Evolutionary conservation across 2,888 invertebrate genomes (phyloP).

Genomic region (Xestoiulus laeticollis): DNA sequence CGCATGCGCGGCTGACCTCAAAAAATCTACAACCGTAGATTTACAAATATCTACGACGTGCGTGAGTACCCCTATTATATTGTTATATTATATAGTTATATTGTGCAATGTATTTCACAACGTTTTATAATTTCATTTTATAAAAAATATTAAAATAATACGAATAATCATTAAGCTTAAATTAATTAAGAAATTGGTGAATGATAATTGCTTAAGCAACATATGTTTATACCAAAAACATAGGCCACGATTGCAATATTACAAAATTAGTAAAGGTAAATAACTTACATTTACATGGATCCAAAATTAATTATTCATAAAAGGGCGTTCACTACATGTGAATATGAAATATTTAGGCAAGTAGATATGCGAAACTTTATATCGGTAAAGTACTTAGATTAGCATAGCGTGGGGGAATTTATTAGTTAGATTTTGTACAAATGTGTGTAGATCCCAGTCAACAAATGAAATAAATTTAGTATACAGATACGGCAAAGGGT

Average conservation of each 20-base stretch:
- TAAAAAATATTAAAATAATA: too few species aligned
- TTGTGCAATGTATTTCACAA: too few species aligned
- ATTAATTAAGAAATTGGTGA: background rate
- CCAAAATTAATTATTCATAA: background rate
- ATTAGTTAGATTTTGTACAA: background rate
- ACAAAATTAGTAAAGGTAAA: background rate
- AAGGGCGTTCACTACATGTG: background rate
- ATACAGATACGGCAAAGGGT: background rate
- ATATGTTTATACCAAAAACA: background rate
- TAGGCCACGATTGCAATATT: background rate
- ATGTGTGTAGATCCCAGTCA: background rate
- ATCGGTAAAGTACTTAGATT: background rate
- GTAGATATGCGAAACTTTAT: background rate
- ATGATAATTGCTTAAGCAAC: background rate
- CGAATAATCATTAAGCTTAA: background rate
- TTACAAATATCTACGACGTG: too few species aligned
- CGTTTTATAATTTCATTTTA: too few species aligned
- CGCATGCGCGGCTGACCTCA: too few species aligned
- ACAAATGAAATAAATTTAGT: background rate
- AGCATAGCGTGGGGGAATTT: background rate
- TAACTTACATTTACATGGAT: background rate
- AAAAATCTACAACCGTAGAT: too few species aligned
- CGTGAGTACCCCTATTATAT: too few species aligned
- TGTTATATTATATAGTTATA: too few species aligned
- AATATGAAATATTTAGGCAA: background rate